Base-by-base conservation (phyloP, 35 echinoderm and acorn worm species). In the Acanthaster planci region DNA sequence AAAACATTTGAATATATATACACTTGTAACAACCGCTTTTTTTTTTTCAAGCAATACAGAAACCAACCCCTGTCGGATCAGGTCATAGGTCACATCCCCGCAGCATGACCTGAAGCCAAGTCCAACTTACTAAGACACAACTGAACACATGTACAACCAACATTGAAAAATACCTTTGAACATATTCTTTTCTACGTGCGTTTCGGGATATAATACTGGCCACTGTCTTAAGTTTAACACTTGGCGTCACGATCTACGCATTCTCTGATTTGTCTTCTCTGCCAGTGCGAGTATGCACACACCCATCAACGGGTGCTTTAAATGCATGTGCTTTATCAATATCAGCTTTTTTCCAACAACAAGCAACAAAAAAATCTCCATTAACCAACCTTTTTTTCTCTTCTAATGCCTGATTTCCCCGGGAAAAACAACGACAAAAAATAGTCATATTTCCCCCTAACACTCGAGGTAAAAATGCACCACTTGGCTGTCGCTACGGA, bases 1-100 rank as follows among this genome's bases (percentile, higher is more conserved):
- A 72, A 26, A 72, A 26, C 34, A 72, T 72, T 72, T 72, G 64
- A 72, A 72, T 72, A 72, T 72, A 72, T 26, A 72, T 34, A 26
- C 64, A n/a, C 19, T 59, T 59, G 19, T 59, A 26, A 14, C 1
- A 72, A 72, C 34, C 22, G 64, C 18, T 14, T 27, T 27, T 27
- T 26, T 59, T 59, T 59, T n/a, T n/a, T n/a, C n/a, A n/a, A n/a
- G n/a, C 64, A 72, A 72, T 27, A 31, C 14, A 72, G 30, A 72
- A 26, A 21, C 64, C 30, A 72, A 10, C 64, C 64, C 22, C 64
- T 34, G 14, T n/a, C n/a, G n/a, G n/a, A 12, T 26, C 64, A 72
- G 23, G 23, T 26, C 64, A 72, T 27, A 26, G 23, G 23, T 26
- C 18, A 29, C 18, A 72, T 27, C 64, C 64, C n/a, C 30, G 54